Evolutionary conservation across 2,797 vertebrate genomes (phyloP).

Genomic region (Melanotaenia trifasciata): DNA sequence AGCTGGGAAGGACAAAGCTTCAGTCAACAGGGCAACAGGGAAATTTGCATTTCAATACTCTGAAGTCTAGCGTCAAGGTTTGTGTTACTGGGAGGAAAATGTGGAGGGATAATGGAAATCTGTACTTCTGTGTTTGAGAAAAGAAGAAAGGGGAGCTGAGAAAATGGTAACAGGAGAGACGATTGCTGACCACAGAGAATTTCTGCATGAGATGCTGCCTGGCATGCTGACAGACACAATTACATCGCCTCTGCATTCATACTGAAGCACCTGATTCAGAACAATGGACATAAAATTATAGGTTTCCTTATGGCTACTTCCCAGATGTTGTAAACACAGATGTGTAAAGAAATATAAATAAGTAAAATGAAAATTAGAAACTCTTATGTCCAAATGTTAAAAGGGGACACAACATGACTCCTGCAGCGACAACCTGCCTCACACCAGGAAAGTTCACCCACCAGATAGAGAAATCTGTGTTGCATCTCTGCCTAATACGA

Average conservation of each 20-base stretch:
- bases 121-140: background rate
- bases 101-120: background rate
- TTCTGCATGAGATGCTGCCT: background rate
- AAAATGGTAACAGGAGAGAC: no score
- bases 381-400: background rate
- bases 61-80: background rate
- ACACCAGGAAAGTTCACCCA: background rate
- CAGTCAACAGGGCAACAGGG: constrained; percentile 3
- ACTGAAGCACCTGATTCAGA: constrained; percentile 4
- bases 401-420: background rate
- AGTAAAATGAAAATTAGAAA: no score
- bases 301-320: constrained; percentile 21
- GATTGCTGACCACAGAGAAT: background rate
- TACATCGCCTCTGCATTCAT: background rate
- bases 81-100: background rate
- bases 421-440: background rate
- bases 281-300: constrained; percentile 31
- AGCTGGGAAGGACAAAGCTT: constrained; percentile 6
- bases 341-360: background rate
- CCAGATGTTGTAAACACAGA: constrained; percentile 16
- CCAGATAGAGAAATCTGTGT: background rate
- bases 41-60: background rate
- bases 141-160: no score
- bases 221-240: background rate
- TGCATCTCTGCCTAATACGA: background rate